Conservation (phyloP, 1,140 invertebrate genomes). For the Diploscapter pachys region DNA sequence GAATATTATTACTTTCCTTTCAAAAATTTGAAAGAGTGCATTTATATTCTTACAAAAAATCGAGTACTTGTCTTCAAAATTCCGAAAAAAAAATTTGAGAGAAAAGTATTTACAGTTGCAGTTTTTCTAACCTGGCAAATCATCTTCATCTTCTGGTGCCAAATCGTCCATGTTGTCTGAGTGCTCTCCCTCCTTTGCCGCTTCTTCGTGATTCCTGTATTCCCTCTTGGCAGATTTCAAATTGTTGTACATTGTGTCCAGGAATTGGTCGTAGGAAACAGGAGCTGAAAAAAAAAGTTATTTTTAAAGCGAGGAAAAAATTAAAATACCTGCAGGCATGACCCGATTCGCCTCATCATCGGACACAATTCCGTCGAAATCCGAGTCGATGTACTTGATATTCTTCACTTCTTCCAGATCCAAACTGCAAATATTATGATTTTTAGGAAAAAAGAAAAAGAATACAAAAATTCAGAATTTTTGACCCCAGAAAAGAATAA, state of each 20-base stretch:
- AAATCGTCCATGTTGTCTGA: conserved; percentile 60
- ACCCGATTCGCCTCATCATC: conserved; percentile 76
- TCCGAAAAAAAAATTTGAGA: no score
- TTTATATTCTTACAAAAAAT: no score
- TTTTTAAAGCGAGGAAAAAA: not conserved
- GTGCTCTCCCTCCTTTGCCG: conserved; percentile 45
- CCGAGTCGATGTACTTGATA: conserved; percentile 76
- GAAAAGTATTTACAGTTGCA: no score
- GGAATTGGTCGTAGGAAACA: conserved; percentile 52
- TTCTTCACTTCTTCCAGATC: conserved; percentile 75
- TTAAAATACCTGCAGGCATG: conserved; percentile 49
- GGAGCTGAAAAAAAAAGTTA: conserved; percentile 2
- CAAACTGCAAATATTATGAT: conserved; percentile 62
- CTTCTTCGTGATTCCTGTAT: conserved; percentile 1
- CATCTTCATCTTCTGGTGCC: conserved; percentile 61
- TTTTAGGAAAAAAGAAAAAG: not conserved
- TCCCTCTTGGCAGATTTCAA: conserved; percentile 45
- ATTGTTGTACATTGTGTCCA: conserved; percentile 49
- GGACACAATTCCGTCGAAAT: conserved; percentile 78
- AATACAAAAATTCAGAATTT: not conserved
- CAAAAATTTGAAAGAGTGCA: conserved; percentile 12
- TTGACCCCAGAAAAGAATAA: not conserved
- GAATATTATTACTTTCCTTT: conserved; percentile 1
- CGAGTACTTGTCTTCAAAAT: no score
- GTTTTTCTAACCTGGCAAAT: conserved; percentile 48